Percentiles rank a stretch among this genome's conserved stretches.
These are phyloP conservation scores for Actinia tenebrosa DNA, from an alignment of 64 coral and sea anemone species.

Conservation along the genomic window DNA sequence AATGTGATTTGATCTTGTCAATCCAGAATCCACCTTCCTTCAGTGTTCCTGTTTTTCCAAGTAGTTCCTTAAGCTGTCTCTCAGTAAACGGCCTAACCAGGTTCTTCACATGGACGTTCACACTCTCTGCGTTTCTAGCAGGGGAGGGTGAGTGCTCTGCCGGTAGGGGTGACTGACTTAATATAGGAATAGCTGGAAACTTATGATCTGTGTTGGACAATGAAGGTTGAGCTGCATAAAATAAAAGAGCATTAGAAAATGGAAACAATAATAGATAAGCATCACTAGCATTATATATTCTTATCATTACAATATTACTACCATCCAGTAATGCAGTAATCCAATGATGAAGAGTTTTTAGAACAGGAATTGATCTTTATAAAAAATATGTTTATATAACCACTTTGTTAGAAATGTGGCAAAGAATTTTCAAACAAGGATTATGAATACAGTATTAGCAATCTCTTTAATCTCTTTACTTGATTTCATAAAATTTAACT, in stretches of 20 bases:
- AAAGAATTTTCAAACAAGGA: neutral
- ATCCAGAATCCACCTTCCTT: conserved; percentile 90
- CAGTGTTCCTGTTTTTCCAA: conserved; percentile 54
- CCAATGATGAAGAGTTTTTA: neutral
- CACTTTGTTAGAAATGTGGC: neutral
- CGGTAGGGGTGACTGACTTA: conserved; percentile 24
- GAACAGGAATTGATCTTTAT: neutral
- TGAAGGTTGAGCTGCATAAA: conserved; percentile 1
- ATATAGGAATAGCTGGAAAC: conserved; percentile 11
- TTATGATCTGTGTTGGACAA: conserved; percentile 2
- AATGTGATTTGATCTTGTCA: conserved; percentile 95
- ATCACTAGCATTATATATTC: neutral
- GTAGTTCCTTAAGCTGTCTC: conserved; percentile 77
- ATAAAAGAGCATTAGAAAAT: neutral
- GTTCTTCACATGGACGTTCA: conserved; percentile 69
- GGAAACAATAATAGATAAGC: neutral
- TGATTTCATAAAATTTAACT: too few relatives aligned
- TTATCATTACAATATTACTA: neutral
- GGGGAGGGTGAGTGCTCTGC: conserved; percentile 64
- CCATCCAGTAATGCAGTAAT: conserved; percentile 4
- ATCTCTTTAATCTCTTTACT: too few relatives aligned
- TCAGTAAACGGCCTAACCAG: conserved; percentile 90
- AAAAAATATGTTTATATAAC: neutral
- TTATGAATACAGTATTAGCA: too few relatives aligned
- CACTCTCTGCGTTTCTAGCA: conserved; percentile 51